Conservation (phyloP, 2,888 invertebrate genomes). For the Cheilosia impressa region DNA sequence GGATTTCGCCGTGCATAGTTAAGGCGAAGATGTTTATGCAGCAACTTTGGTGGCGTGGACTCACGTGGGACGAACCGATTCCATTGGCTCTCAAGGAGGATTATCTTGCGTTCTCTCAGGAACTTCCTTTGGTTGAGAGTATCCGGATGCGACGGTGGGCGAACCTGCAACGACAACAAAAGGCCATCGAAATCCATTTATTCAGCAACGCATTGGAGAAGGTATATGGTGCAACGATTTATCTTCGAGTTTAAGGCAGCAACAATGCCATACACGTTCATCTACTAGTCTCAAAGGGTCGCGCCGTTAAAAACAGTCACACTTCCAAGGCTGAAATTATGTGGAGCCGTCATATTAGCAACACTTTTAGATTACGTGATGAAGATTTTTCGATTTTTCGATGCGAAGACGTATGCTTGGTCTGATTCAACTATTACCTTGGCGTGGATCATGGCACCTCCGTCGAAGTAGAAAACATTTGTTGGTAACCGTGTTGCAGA, state of each 20-base stretch:
- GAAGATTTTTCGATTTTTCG: neutral
- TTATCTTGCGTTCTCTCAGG: neutral
- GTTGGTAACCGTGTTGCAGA: constrained; percentile 58
- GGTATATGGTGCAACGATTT: neutral
- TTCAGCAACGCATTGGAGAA: constrained; percentile 45
- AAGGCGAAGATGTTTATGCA: constrained; percentile 65
- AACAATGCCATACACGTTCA: neutral
- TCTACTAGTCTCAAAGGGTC: neutral
- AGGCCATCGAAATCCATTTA: constrained; percentile 29
- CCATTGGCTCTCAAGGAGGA: too few relatives aligned
- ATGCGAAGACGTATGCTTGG: neutral
- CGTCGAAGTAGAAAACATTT: constrained; percentile 6
- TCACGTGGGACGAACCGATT: constrained; percentile 45
- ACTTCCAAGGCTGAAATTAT: constrained; percentile 6
- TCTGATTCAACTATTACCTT: too few relatives aligned
- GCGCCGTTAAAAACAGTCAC: constrained; percentile 2
- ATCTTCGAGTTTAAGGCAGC: neutral
- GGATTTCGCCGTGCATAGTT: constrained; percentile 58
- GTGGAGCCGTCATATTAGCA: neutral
- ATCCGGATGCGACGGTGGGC: constrained; percentile 20
- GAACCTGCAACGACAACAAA: too few relatives aligned
- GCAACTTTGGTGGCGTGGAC: constrained; percentile 44
- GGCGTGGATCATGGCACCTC: constrained; percentile 6
- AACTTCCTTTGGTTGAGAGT: neutral
- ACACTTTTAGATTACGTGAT: neutral